Conservation (phyloP, 2,113 vertebrate species). For the Melanocharis versteri region DNA sequence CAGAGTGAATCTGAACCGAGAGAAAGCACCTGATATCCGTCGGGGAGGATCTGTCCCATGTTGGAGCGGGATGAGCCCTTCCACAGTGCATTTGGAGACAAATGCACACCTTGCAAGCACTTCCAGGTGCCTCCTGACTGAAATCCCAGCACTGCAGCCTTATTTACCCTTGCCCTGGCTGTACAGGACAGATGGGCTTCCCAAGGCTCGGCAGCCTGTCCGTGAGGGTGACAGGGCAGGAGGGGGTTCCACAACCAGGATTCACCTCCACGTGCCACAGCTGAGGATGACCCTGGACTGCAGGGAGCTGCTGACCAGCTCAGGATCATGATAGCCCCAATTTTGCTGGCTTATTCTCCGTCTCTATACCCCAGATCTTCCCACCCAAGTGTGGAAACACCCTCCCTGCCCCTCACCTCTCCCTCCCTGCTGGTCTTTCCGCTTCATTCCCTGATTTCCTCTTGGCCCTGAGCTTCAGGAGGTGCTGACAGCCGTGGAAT, state of each 20-base stretch:
- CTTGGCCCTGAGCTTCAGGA: background rate
- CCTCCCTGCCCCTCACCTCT: background rate
- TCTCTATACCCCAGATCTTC: background rate
- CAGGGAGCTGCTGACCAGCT: background rate
- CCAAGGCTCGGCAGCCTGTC: background rate
- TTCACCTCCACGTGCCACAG: rapidly evolving
- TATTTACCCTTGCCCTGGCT: background rate
- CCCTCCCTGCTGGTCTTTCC: background rate
- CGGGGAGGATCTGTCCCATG: background rate
- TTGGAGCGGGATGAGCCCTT: background rate
- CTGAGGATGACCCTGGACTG: background rate
- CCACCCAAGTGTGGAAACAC: background rate
- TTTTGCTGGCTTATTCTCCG: background rate
- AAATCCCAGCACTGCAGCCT: background rate
- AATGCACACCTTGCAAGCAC: background rate
- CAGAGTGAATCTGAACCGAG: background rate
- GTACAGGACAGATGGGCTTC: background rate
- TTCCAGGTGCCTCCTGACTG: background rate
- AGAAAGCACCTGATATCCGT: background rate
- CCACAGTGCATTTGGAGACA: background rate
- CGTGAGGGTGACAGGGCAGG: background rate
- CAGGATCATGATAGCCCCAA: background rate
- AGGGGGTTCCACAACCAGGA: background rate
- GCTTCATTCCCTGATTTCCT: background rate
- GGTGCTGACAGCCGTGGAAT: background rate